phyloP scores from a whole-genome alignment of 1,140 invertebrate genomes.

The Sesamia nonagrioides region DNA sequence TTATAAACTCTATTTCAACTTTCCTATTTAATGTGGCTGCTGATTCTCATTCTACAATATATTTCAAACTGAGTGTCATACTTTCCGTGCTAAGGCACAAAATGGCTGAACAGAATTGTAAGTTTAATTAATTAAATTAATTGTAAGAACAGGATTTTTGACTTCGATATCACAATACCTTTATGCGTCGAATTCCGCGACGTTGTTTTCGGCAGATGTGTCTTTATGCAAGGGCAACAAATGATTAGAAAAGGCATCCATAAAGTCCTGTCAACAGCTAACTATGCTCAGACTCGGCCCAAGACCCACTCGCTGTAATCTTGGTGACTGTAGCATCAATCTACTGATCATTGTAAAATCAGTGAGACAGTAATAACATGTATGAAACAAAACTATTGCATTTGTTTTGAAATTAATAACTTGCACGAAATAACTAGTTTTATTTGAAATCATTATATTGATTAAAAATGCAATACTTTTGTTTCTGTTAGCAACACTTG shows the following conservation, averaged over 20 bases:
- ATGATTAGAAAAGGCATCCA: slow-evolving; percentile 81
- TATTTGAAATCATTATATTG: background rate
- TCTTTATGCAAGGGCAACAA: slow-evolving; percentile 54
- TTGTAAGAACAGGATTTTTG: too few species aligned
- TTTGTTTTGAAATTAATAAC: slow-evolving; percentile 28
- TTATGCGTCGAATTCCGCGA: background rate
- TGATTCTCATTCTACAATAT: slow-evolving; percentile 17
- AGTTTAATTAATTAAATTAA: too few species aligned
- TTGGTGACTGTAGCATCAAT: slow-evolving; percentile 70
- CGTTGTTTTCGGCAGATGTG: background rate
- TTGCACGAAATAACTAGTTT: background rate
- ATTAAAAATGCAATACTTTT: slow-evolving; percentile 23
- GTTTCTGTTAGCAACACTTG: slow-evolving; percentile 20
- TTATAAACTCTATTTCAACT: slow-evolving; percentile 55
- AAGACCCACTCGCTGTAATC: slow-evolving; percentile 79
- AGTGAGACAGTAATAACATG: slow-evolving; percentile 69
- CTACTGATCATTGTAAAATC: slow-evolving; percentile 75
- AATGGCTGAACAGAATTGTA: slow-evolving; percentile 48
- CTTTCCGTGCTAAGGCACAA: slow-evolving; percentile 59
- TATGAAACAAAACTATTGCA: slow-evolving; percentile 61
- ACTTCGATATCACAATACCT: too few species aligned
- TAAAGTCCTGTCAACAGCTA: slow-evolving; percentile 61
- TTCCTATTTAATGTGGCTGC: slow-evolving; percentile 25
- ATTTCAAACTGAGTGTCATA: slow-evolving; percentile 48
- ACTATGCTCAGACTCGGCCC: slow-evolving; percentile 66